Conservation (phyloP, 2,888 invertebrate genomes). For the Hartigia nigra region DNA sequence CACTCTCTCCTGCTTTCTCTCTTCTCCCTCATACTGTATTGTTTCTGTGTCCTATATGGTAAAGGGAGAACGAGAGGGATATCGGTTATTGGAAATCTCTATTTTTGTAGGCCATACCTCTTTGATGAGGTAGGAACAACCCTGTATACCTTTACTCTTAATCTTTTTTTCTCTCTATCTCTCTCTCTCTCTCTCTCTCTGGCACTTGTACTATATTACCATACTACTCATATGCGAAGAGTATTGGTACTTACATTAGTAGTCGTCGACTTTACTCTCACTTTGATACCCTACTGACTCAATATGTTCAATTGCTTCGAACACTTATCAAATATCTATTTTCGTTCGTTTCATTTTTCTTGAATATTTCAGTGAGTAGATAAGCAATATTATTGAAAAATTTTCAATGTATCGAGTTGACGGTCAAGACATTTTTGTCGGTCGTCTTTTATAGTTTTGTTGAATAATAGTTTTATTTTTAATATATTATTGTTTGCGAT, state of each 20-base stretch:
- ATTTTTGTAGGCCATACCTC: conserved; percentile 61
- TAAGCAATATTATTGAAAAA: not conserved
- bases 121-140: conserved; percentile 15
- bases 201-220: conserved; percentile 29
- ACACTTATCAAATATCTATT: not conserved
- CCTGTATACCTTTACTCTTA: conserved; percentile 2
- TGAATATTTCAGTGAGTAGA: not conserved
- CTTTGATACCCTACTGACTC: not conserved
- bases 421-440: not conserved
- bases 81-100: conserved; percentile 65
- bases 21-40: conserved; percentile 26
- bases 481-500: no score
- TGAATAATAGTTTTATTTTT: not conserved
- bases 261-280: not conserved
- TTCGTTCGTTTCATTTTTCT: not conserved
- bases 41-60: conserved; percentile 30
- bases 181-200: conserved; percentile 15
- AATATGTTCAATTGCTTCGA: not conserved
- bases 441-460: not conserved
- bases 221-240: not conserved
- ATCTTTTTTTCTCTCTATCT: no score
- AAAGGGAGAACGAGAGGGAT: conserved; percentile 28
- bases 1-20: no score
- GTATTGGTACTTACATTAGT: not conserved
- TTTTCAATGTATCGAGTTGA: not conserved